phyloP scores from a whole-genome alignment of 2,113 vertebrate genomes.

The Arizona elegans region DNA sequence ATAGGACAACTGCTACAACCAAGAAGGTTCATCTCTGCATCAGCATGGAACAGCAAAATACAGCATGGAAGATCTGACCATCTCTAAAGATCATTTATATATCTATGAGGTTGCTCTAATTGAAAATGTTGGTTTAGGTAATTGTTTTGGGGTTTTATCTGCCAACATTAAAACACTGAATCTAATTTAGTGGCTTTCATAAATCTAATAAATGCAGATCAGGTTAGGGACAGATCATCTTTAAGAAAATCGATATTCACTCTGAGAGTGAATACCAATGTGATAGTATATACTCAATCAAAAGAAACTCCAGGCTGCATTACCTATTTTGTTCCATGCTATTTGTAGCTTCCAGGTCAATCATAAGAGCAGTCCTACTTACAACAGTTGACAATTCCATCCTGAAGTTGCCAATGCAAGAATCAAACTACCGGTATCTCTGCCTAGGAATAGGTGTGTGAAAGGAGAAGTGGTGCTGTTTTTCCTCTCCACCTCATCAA shows the following conservation, averaged over 20 bases:
- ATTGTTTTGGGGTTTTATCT: neutral
- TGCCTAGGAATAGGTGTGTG: neutral
- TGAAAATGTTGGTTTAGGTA: neutral
- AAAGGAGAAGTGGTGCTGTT: neutral
- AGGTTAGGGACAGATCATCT: neutral
- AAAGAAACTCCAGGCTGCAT: neutral
- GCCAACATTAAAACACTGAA: neutral
- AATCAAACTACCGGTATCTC: neutral
- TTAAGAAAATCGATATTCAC: neutral
- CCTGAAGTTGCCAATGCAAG: neutral
- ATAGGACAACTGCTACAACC: neutral
- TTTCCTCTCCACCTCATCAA: too few relatives aligned
- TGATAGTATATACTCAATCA: neutral
- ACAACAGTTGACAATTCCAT: neutral
- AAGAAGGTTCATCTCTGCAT: neutral
- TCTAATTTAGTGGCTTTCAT: neutral
- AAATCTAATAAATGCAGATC: neutral
- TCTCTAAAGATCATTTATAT: neutral
- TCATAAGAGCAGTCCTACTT: neutral
- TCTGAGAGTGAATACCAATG: neutral
- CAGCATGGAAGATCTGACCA: neutral
- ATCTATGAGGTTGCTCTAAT: neutral
- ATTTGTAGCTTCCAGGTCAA: neutral
- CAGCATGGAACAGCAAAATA: neutral
- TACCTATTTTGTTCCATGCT: neutral